Base-by-base conservation (phyloP, 1,140 invertebrate genomes). In the Drosophila sproati region DNA sequence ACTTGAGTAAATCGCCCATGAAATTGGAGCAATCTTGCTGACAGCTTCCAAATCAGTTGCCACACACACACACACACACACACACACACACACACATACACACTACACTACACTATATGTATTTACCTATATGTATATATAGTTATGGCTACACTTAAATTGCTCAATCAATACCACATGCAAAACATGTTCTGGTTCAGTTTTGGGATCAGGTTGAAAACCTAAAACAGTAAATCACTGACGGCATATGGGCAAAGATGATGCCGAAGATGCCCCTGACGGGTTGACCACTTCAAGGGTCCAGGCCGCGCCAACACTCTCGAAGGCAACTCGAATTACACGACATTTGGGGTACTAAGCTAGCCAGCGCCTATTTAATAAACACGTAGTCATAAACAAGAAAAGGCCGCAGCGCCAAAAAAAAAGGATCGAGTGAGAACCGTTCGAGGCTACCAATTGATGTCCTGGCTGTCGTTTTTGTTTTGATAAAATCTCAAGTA, bases 401-500 rank as follows among this genome's bases (percentile, higher is more conserved):
- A 32, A 28, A 57, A 39, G 56, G 76, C 82, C 76, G 83, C 83
- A 82, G 83, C 83, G 64, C 83, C 79, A 70, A 78, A 55, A 51
- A 41, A 68, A 72, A 82, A 67, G 78, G 66, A 64, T 82, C 70
- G 69, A 73, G 55, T 73, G 79, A 68, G 61, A 79, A 52, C 45
- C 56, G 66, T 67, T 86, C 78, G 71, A 73, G 48, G 82, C 82
- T 86, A 86, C 82, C 75, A 63, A 39, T 75, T 62, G 28, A 50
- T 57, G 69, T 37, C 39, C 41, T 41, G 35, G 20, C 45, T 66
- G 69, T 77, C 68, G 55, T 70, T 55, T 71, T 70, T 87, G 85
- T 88, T 88, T 89, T 88, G 83, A 88, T 88, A 88, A 88, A 73
- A 89, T 88, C 83, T 88, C 83, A 88, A 89, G 78, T 88, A 89